A percentile compares a stretch with the other conserved stretches of the same genome.
Evolutionary conservation across 1,140 invertebrate species (phyloP).

Genomic region (Drosophila ananassae): DNA sequence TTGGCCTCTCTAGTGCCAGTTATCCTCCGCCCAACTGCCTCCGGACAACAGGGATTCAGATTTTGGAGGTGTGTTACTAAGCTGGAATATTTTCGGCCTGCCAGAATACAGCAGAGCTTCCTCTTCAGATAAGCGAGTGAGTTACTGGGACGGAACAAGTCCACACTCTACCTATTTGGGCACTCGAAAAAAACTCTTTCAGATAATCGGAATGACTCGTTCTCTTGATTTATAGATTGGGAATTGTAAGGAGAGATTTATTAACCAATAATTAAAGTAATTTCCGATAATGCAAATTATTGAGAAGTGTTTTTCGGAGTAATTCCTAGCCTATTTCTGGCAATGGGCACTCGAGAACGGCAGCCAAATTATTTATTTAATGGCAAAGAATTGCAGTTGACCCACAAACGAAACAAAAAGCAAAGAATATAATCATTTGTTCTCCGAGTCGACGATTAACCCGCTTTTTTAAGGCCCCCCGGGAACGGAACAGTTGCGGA

Average conservation of each 20-base stretch:
- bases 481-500: conserved; percentile 17
- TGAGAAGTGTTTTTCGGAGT: neutral
- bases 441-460: conserved; percentile 40
- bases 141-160: neutral
- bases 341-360: conserved; percentile 1
- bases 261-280: conserved; percentile 2
- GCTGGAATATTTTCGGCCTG: conserved; percentile 1
- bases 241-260: conserved; percentile 24
- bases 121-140: conserved; percentile 18
- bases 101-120: neutral
- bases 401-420: conserved; percentile 24
- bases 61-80: conserved; percentile 28
- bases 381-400: conserved; percentile 59
- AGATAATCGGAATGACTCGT: conserved; percentile 28
- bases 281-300: conserved; percentile 5
- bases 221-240: conserved; percentile 24
- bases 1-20: conserved; percentile 46
- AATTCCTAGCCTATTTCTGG: neutral
- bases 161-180: neutral
- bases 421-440: conserved; percentile 34
- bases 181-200: conserved; percentile 9
- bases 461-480: conserved; percentile 21
- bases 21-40: neutral
- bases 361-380: conserved; percentile 65
- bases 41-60: conserved; percentile 16